Conservation (phyloP, 1,140 invertebrate genomes). For the Euura saliciscinereae region DNA sequence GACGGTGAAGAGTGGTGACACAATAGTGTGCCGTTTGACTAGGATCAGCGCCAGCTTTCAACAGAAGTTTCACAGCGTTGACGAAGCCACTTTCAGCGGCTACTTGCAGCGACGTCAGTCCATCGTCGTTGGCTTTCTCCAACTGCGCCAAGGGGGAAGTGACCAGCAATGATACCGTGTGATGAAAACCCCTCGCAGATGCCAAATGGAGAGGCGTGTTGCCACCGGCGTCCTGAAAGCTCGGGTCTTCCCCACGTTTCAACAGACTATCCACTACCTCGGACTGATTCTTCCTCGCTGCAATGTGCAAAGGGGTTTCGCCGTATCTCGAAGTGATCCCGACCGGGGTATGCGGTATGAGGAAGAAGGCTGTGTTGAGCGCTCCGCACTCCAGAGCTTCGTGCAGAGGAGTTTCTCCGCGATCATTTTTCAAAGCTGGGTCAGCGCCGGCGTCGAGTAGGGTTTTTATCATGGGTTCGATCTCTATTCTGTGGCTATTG, state of each 20-base stretch:
- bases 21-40: slow-evolving; percentile 32
- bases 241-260: slow-evolving; percentile 46
- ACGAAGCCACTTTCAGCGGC: slow-evolving; percentile 56
- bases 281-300: slow-evolving; percentile 50
- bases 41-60: slow-evolving; percentile 46
- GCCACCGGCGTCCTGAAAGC: slow-evolving; percentile 50
- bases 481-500: slow-evolving; percentile 40
- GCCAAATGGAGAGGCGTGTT: slow-evolving; percentile 55
- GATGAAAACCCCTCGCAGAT: slow-evolving; percentile 52
- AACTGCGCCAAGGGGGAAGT: slow-evolving; percentile 41
- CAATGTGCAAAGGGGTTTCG: slow-evolving; percentile 55
- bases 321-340: slow-evolving; percentile 48
- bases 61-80: slow-evolving; percentile 42
- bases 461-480: slow-evolving; percentile 47
- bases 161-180: slow-evolving; percentile 45
- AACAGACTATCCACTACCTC: slow-evolving; percentile 46
- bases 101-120: slow-evolving; percentile 51
- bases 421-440: slow-evolving; percentile 51
- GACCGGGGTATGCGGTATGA: slow-evolving; percentile 44
- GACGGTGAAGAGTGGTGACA: slow-evolving; percentile 35
- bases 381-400: slow-evolving; percentile 61
- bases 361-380: slow-evolving; percentile 42
- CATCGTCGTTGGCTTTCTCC: slow-evolving; percentile 49
- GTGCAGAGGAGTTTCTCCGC: slow-evolving; percentile 58
- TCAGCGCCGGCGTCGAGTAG: slow-evolving; percentile 59